These are phyloP conservation scores for Pseudanteris insignis DNA, from an alignment of 2,888 invertebrate genomes.

Conservation along the genomic window DNA sequence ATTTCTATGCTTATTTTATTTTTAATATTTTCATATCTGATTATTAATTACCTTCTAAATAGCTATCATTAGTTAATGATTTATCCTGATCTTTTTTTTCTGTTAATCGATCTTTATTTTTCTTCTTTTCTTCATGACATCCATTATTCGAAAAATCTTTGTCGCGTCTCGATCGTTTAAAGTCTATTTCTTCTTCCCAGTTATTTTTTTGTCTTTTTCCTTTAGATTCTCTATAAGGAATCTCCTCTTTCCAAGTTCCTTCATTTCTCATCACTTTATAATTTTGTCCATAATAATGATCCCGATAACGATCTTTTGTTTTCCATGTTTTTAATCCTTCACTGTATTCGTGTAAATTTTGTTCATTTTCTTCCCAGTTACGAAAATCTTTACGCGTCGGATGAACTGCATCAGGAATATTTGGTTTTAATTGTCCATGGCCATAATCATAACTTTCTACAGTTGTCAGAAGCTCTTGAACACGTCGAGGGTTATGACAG, in stretches of 20 bases:
- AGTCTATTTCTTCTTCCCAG: conserved; percentile 36
- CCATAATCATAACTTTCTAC: conserved; percentile 59
- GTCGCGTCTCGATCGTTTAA: conserved; percentile 36
- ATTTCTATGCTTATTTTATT: no score
- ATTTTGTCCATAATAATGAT: conserved; percentile 8
- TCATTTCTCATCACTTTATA: conserved; percentile 7
- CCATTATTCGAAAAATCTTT: conserved; percentile 7
- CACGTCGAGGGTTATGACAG: conserved; percentile 52
- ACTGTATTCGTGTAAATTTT: conserved; percentile 58
- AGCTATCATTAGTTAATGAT: conserved; percentile 23
- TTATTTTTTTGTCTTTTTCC: conserved; percentile 32
- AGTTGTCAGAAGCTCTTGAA: conserved; percentile 55
- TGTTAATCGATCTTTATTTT: conserved; percentile 4
- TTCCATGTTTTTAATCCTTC: conserved; percentile 55
- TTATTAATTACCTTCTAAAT: conserved; percentile 39
- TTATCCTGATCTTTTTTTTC: conserved; percentile 17
- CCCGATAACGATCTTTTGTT: conserved; percentile 52
- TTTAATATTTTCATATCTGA: neutral
- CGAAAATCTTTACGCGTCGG: conserved; percentile 55
- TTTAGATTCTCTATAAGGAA: conserved; percentile 20
- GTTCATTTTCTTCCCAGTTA: conserved; percentile 61
- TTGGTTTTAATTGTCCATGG: conserved; percentile 58
- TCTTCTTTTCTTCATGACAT: conserved; percentile 11
- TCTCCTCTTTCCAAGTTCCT: no score
- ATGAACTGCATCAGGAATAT: conserved; percentile 51